These are phyloP conservation scores for Chymomyza costata DNA, from an alignment of 1,140 invertebrate genomes.

Conservation along the genomic window DNA sequence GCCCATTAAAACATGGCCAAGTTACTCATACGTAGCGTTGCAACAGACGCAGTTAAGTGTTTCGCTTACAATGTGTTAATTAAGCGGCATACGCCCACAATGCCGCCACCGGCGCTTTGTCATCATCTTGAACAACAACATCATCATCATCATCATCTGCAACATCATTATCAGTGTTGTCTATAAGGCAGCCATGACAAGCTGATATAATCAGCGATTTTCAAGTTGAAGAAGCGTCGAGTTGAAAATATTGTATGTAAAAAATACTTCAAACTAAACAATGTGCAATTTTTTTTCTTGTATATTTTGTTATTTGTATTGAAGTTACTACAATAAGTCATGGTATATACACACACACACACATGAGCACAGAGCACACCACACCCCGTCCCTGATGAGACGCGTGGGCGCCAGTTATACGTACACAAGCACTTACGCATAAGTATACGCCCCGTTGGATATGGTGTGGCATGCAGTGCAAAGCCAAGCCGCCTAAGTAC, in stretches of 20 bases:
- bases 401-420: conserved; percentile 16
- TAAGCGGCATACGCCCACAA: conserved; percentile 29
- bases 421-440: conserved; percentile 39
- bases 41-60: conserved; percentile 12
- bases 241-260: conserved; percentile 23
- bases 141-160: too few relatives aligned
- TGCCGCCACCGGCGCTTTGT: too few relatives aligned
- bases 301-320: too few relatives aligned
- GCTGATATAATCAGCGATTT: conserved; percentile 22
- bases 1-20: conserved; percentile 46
- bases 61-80: conserved; percentile 36
- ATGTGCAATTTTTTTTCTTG: conserved; percentile 33
- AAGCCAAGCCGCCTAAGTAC: too few relatives aligned
- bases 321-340: too few relatives aligned
- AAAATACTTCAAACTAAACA: conserved; percentile 11
- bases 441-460: conserved; percentile 52
- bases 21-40: conserved; percentile 31
- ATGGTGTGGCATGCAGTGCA: conserved; percentile 21
- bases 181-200: conserved; percentile 15
- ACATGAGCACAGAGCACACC: conserved; percentile 15
- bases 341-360: conserved; percentile 18
- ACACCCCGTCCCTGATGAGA: conserved; percentile 10
- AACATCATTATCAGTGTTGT: too few relatives aligned
- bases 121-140: too few relatives aligned
- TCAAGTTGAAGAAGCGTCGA: conserved; percentile 33